These are phyloP conservation scores for Anomalospiza imberbis DNA, from an alignment of 2,797 vertebrate species.

Conservation along the genomic window DNA sequence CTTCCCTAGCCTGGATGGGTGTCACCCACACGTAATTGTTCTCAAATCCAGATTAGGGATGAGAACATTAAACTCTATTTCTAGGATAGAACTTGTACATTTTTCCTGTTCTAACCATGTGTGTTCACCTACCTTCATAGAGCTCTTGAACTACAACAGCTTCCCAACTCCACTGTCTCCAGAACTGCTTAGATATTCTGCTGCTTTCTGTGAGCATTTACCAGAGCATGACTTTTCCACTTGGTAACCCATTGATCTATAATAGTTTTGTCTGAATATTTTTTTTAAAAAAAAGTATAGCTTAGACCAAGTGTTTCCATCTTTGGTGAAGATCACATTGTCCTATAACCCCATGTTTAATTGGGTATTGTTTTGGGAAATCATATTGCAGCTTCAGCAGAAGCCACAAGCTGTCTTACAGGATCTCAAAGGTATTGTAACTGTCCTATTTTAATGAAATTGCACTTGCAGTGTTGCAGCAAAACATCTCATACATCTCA, in stretches of 20 bases:
- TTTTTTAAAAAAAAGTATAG: too few species aligned
- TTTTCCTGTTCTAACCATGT: background rate
- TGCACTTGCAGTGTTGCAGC: background rate
- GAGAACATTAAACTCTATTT: background rate
- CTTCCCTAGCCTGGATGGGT: background rate
- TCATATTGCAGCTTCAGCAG: background rate
- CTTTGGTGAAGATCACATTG: background rate
- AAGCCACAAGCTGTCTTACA: background rate
- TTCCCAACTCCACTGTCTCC: background rate
- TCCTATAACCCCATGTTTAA: background rate
- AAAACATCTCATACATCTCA: background rate
- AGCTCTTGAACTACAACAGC: background rate
- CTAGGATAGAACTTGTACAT: accelerated
- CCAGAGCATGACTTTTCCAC: background rate
- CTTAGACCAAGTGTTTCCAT: background rate
- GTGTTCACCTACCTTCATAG: accelerated
- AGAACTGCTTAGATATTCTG: background rate
- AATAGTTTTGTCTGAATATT: background rate
- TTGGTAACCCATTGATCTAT: background rate
- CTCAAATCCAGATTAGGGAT: background rate
- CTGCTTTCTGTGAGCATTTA: background rate
- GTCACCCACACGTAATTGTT: accelerated
- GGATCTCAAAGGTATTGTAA: background rate
- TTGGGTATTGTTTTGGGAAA: background rate
- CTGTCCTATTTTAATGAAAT: background rate